Base-by-base conservation (phyloP, 1,140 invertebrate species). In the Andricus grossulariae region DNA sequence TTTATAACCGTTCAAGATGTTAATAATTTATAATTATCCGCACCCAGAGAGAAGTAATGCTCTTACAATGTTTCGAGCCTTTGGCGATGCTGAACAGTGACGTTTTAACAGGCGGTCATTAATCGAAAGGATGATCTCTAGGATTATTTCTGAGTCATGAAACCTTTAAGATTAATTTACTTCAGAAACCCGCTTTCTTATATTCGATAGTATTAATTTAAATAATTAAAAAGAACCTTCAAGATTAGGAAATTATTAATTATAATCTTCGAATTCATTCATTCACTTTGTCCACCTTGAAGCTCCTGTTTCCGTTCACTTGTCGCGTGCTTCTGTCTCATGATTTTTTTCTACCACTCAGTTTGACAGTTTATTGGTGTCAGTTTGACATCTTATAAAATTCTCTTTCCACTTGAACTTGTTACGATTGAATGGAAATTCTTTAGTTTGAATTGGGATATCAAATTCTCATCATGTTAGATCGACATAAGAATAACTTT, bases 31-130 rank as follows among this genome's bases (percentile, higher is more conserved):
- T 66, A 66, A 66, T 66, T 66, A 66, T 66, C 60, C 15, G 39
- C 60, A 32, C 13, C 60, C 39, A 66, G 45, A 39, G 25, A 66
- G 60, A 66, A 66, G 39, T 16, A 32, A 21, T 32, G 60, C 32
- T 66, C 60, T 45, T 45, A 45, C 7, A 45, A 1, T 39, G 60
- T 66, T 66, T n/a, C 60, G 32, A 66, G 52, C 52, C 52, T 18
- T 16, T 18, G 18, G 60, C 60, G 21, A 10, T 66, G 3, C 15
- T 66, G 8, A 66, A 66, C 39, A 45, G 60, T 39, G 60, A 66
- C 60, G 60, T 39, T 66, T 39, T 66, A 66, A 45, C 60, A 66
- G 60, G 60, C 25, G 60, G 25, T 66, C 60, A 66, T 66, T 66
- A 66, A 66, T 66, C 60, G 60, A 66, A 66, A 66, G 60, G 32